Conservation (phyloP, 2,113 vertebrate species). For the Megaleporinus macrocephalus region DNA sequence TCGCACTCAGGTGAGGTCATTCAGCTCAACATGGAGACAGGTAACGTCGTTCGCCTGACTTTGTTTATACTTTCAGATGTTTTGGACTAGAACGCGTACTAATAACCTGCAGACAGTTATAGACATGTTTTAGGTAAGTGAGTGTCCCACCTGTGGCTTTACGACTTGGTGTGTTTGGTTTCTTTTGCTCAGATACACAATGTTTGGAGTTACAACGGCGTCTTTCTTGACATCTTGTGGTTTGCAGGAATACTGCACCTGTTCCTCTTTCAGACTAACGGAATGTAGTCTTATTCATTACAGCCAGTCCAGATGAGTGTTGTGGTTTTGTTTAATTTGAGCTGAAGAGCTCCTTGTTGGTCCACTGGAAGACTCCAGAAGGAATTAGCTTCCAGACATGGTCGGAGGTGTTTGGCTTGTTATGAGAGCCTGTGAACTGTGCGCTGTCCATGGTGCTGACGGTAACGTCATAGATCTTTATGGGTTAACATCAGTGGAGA, state of each 20-base stretch:
- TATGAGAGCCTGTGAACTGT: not conserved
- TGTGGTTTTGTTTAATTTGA: not conserved
- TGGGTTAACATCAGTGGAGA: not conserved
- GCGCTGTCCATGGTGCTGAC: constrained; percentile 75
- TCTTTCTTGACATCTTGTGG: constrained; percentile 1
- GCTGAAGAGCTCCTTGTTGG: not conserved
- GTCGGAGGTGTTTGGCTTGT: constrained; percentile 3
- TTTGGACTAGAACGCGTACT: not conserved
- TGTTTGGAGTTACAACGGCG: not conserved
- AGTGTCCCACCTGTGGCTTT: not conserved
- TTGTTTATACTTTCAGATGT: constrained; percentile 28
- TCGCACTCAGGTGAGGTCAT: constrained; percentile 57
- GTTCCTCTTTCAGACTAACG: not conserved
- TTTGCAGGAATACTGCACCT: constrained; percentile 1
- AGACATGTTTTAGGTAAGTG: not conserved
- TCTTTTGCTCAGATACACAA: not conserved
- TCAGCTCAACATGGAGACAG: constrained; percentile 66
- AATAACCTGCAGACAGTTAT: not conserved
- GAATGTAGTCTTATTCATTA: not conserved
- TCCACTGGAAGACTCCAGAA: not conserved
- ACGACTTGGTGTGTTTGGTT: not conserved
- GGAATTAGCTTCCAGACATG: not conserved
- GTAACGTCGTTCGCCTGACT: constrained; percentile 56
- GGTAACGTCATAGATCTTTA: constrained; percentile 1
- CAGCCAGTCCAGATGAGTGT: not conserved